Evolutionary conservation across 2,113 vertebrate species (phyloP), one percentile per base, ranked within the genome.

Genomic region (Macheiramphus alcinus): DNA sequence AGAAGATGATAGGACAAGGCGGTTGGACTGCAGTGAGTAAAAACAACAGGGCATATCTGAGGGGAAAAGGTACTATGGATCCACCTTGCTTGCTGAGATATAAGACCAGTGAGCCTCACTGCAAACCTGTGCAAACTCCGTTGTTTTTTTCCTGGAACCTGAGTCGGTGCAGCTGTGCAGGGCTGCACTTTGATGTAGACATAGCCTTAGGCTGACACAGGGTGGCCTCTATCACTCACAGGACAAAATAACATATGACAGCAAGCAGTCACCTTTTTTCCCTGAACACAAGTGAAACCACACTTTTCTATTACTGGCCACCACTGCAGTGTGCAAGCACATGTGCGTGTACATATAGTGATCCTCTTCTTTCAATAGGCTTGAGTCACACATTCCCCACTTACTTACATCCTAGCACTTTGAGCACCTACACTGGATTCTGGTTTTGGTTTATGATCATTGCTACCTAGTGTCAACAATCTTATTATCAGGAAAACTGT

Each of bases 321-420:
- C 36, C 32, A 15, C 29, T 74, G 56, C 4, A 4, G 8, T 9
- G 9, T 23, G 4, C 34, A 13, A 56, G 29, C 9, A 8, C 43
- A n/a, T 25, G 10, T 3, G 10, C 11, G 32, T 31, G 7, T 45
- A 38, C 43, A 23, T 3, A 55, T 0, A 59, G 58, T 2, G 4
- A 61, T 61, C 34, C 38, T 53, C 52, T 53, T 53, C 52, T 53
- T 53, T 53, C 52, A 16, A 29, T 29, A 29, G 52, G 52, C 52
- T 53, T 53, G 15, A 29, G 26, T 17, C 52, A 53, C 52, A 53
- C 29, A n/a, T 52, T 62, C 18, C 18, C 18, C 40, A 48, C 11
- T 23, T 27, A 48, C 11, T 23, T 27, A 58, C n/a, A 27, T 42
- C 48, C 43, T 21, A 53, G 53, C 34, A 58, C 11, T 85, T 45